phyloP scores from a whole-genome alignment of 2,888 invertebrate genomes.

The Gordius sp. region DNA sequence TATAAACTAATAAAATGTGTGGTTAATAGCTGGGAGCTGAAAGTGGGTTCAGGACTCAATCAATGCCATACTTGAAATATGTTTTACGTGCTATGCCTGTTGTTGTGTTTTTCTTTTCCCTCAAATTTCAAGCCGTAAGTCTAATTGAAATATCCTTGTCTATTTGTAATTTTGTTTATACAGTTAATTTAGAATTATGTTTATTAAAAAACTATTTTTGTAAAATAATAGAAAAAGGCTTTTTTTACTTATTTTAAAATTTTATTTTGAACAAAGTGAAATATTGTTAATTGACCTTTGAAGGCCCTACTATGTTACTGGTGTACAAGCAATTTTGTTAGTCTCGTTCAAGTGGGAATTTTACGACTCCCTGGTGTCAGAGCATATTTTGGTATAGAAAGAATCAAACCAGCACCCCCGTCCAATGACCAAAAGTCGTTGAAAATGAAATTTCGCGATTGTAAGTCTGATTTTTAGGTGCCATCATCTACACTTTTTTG shows the following conservation, averaged over 20 bases:
- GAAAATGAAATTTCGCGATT: slow-evolving; percentile 47
- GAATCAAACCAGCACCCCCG: slow-evolving; percentile 27
- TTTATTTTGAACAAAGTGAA: slow-evolving; percentile 15
- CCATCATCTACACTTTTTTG: no score
- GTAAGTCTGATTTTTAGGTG: slow-evolving; percentile 37
- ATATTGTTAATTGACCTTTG: slow-evolving; percentile 18
- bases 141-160: neutral
- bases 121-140: slow-evolving; percentile 53
- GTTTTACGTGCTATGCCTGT: slow-evolving; percentile 48
- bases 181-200: no score
- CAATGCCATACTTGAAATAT: slow-evolving; percentile 41
- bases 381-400: slow-evolving; percentile 47
- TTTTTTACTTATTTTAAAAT: no score
- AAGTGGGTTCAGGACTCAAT: slow-evolving; percentile 29
- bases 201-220: no score
- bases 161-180: slow-evolving; percentile 18
- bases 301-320: slow-evolving; percentile 61
- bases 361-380: slow-evolving; percentile 48
- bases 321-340: slow-evolving; percentile 58
- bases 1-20: neutral
- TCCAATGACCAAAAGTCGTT: slow-evolving; percentile 43
- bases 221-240: no score
- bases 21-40: slow-evolving; percentile 43
- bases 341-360: slow-evolving; percentile 49
- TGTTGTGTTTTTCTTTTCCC: slow-evolving; percentile 51